These are phyloP conservation scores for Leuctra nigra DNA, from an alignment of 2,888 invertebrate species.

Conservation along the genomic window DNA sequence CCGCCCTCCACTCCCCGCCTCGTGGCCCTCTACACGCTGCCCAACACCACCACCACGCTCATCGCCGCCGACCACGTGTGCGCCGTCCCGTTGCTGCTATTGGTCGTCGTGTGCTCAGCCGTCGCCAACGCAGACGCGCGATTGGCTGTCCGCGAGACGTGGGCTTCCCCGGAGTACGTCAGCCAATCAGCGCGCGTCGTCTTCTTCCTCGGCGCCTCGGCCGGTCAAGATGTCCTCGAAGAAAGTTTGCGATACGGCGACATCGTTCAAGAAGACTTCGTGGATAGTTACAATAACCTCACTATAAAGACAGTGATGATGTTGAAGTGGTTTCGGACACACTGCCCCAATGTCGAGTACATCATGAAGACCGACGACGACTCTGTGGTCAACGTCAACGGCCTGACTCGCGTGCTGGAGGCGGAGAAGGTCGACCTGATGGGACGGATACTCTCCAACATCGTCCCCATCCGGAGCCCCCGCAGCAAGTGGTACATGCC, in stretches of 20 bases:
- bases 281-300: constrained; percentile 80
- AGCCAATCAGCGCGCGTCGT: constrained; percentile 36
- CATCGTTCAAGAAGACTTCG: constrained; percentile 74
- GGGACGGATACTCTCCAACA: too few relatives aligned
- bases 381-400: constrained; percentile 72
- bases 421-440: too few relatives aligned
- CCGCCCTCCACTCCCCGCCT: constrained; percentile 65
- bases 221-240: constrained; percentile 53
- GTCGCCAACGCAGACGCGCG: constrained; percentile 60
- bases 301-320: constrained; percentile 80
- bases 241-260: constrained; percentile 65
- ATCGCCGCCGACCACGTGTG: too few relatives aligned
- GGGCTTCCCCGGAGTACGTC: constrained; percentile 40
- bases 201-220: constrained; percentile 59
- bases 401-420: constrained; percentile 46
- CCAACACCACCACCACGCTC: constrained; percentile 59
- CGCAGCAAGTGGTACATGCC: constrained; percentile 73
- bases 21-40: constrained; percentile 62
- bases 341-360: constrained; percentile 57
- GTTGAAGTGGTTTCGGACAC: constrained; percentile 68
- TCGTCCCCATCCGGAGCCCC: constrained; percentile 63
- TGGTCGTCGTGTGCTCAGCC: constrained; percentile 70
- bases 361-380: constrained; percentile 84
- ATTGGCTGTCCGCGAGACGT: too few relatives aligned
- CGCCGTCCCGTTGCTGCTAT: constrained; percentile 47